A percentile compares a stretch with the other conserved stretches of the same genome.
phyloP scores from a whole-genome alignment of 2,888 invertebrate species.

The Mellilla xanthometata region DNA sequence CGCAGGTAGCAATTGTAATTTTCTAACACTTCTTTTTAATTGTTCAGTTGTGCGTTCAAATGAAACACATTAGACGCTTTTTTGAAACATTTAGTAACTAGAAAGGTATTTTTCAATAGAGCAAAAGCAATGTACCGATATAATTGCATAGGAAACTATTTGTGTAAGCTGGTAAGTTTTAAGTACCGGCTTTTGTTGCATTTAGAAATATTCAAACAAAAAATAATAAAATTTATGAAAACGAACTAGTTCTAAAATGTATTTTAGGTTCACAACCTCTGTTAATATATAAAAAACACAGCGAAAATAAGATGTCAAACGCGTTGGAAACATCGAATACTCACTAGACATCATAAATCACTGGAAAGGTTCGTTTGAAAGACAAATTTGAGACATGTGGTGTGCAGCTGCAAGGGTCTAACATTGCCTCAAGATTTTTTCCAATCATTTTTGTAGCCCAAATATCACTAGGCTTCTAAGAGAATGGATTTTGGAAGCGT shows the following conservation, averaged over 20 bases:
- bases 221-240: not conserved
- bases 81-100: slow-evolving; percentile 14
- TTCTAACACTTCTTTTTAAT: slow-evolving; percentile 43
- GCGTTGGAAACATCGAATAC: slow-evolving; percentile 24
- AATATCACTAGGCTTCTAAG: slow-evolving; percentile 29
- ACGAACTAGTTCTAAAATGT: too few species aligned
- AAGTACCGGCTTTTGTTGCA: too few species aligned
- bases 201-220: not conserved
- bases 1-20: slow-evolving; percentile 48
- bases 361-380: slow-evolving; percentile 57
- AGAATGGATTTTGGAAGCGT: slow-evolving; percentile 48
- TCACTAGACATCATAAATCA: slow-evolving; percentile 58
- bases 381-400: slow-evolving; percentile 71
- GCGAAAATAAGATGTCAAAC: slow-evolving; percentile 19
- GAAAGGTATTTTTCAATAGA: not conserved
- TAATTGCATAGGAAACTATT: not conserved
- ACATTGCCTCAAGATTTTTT: slow-evolving; percentile 39
- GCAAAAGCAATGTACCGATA: slow-evolving; percentile 2
- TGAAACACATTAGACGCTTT: slow-evolving; percentile 48
- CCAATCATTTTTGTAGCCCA: slow-evolving; percentile 23
- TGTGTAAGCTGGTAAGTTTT: too few species aligned
- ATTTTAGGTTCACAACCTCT: too few species aligned
- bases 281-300: too few species aligned
- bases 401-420: slow-evolving; percentile 63
- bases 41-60: slow-evolving; percentile 51